A percentile compares a stretch with the other conserved stretches of the same genome.
Evolutionary conservation across 37 sponge, comb jelly and placozoan species (phyloP).

Genomic region (Spongilla lacustris): DNA sequence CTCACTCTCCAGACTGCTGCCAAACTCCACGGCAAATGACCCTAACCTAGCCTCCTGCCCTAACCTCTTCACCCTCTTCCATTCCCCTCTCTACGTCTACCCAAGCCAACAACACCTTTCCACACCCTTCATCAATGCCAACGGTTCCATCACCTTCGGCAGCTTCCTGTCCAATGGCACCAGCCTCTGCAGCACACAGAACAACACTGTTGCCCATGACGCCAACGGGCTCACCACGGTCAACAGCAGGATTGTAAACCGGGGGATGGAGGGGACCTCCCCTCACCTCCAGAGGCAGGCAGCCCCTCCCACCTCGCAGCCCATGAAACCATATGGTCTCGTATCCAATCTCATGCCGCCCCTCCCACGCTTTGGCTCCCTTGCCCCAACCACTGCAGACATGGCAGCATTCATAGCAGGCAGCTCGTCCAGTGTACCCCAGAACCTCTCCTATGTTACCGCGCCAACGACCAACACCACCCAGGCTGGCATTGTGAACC

Average conservation of each 20-base stretch:
- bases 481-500: too few relatives aligned
- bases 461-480: too few relatives aligned
- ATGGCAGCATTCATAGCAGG: neutral
- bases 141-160: constrained; percentile 60
- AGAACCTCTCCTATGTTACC: too few relatives aligned
- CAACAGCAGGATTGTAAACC: neutral
- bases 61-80: constrained; percentile 52
- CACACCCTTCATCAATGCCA: constrained; percentile 53
- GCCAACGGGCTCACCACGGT: neutral
- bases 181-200: constrained; percentile 37
- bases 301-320: neutral
- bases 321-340: neutral
- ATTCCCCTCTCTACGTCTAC: constrained; percentile 64
- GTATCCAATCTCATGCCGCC: neutral
- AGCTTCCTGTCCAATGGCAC: constrained; percentile 56
- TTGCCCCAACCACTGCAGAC: neutral
- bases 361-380: neutral
- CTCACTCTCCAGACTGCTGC: constrained; percentile 73
- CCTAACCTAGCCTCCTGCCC: constrained; percentile 16
- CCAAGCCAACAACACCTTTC: constrained; percentile 68
- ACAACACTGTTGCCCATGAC: neutral
- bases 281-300: neutral
- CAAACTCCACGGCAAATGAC: constrained; percentile 57
- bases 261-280: neutral
- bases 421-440: neutral